Base-by-base conservation (phyloP, 2,113 vertebrate genomes). In the Abramis brama region DNA sequence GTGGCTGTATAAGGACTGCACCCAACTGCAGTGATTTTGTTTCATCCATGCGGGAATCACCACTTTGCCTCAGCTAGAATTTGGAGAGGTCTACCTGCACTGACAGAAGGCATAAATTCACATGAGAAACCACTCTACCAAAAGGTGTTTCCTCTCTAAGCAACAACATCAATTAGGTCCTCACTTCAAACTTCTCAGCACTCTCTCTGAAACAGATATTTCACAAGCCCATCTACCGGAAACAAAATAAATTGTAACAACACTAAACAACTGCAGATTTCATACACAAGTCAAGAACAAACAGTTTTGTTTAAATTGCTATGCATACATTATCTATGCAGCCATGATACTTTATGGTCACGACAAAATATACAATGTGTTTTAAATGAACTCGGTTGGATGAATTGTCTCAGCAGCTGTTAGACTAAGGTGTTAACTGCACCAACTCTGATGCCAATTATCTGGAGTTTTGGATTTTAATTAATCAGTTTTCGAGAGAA, bases 381-480 rank as follows among this genome's bases (percentile, higher is more conserved):
- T 80, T 47, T 6, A 64, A 45, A 64, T 75, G n/a, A 75, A 50
- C 71, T 27, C 12, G 11, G 23, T 52, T 70, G 62, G 60, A 70
- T 82, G 5, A 68, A 70, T 82, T 82, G 62, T 33, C 45, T 70
- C 68, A 36, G 47, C 66, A 71, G 27, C 30, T 30, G 19, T 79
- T 25, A 52, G 81, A 76, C 21, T 13, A 60, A 75, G 66, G 45
- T 80, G 79, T 73, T 86, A 85, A 76, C 60, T 33, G 60, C 59
- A 62, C 62, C 82, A 85, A 87, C 83, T 33, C 25, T 71, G 79
- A 70, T 59, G 47, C 33, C 60, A 68, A 85, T 89, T 87, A 70
- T 85, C 79, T 75, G 74, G 86, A 86, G 84, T 85, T 89, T 86
- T 79, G 27, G 66, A 60, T 84, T 87, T 88, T 73, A 85, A 90